A percentile compares a stretch with the other conserved stretches of the same genome.
Evolutionary conservation across 2,113 vertebrate species (phyloP).

Genomic region (Rynchops niger): DNA sequence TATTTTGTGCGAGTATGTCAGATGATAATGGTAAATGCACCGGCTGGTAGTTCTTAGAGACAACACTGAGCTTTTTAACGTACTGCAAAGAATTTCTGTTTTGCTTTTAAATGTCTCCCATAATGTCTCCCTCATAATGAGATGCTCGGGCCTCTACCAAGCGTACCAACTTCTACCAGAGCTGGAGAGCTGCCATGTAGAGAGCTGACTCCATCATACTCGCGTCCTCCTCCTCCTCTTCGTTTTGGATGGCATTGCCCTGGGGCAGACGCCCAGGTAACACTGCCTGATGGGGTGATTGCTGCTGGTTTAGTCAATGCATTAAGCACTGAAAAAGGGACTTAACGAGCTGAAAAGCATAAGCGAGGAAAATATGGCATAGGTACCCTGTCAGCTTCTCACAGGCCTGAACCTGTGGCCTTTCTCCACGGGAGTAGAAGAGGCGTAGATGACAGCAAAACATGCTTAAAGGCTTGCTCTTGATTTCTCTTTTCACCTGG

Average conservation of each 20-base stretch:
- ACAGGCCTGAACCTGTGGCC: not conserved
- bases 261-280: not conserved
- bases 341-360: not conserved
- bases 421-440: not conserved
- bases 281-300: not conserved
- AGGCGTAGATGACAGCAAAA: not conserved
- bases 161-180: not conserved
- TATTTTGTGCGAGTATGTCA: not conserved
- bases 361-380: not conserved
- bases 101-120: not conserved
- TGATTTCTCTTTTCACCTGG: not conserved
- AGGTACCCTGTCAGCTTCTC: not conserved
- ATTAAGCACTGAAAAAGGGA: not conserved
- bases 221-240: not conserved
- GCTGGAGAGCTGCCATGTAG: not conserved
- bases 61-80: not conserved
- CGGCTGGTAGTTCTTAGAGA: not conserved
- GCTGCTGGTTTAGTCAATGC: not conserved
- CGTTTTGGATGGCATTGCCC: not conserved
- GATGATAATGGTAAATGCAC: not conserved
- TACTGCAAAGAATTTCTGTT: not conserved
- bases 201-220: not conserved
- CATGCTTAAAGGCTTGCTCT: not conserved
- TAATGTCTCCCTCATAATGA: not conserved
- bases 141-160: not conserved